Percentiles rank a stretch among this genome's conserved stretches.
Conservation (phyloP, 2,113 vertebrate genomes). For the Nymphicus hollandicus region DNA sequence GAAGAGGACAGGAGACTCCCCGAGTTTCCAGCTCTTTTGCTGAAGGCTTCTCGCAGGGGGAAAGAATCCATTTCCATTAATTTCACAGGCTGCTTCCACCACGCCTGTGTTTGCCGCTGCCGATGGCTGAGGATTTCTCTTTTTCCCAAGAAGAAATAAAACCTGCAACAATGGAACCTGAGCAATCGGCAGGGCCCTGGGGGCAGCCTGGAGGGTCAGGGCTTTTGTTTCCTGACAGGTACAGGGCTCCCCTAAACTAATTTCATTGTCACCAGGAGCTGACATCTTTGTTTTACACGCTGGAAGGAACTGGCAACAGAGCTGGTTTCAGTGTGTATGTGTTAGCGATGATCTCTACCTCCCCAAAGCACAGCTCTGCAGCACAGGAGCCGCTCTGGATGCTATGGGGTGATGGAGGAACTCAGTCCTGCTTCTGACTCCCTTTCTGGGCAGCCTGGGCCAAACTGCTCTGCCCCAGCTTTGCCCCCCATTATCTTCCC, state of each 20-base stretch:
- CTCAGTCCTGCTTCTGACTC: accelerated
- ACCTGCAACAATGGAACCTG: background rate
- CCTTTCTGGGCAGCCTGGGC: no score
- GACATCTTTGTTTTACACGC: background rate
- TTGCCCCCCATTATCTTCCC: accelerated
- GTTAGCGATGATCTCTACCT: background rate
- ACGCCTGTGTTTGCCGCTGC: background rate
- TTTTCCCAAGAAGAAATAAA: slow-evolving; percentile 26
- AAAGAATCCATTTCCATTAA: background rate
- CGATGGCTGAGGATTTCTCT: background rate
- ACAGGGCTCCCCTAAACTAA: background rate
- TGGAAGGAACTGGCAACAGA: background rate
- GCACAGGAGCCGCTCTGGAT: background rate
- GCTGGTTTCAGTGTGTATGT: background rate
- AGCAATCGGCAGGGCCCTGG: background rate
- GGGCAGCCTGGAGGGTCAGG: background rate
- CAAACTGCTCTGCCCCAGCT: background rate
- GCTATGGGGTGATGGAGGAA: background rate
- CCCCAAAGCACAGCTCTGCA: background rate
- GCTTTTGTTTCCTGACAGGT: slow-evolving; percentile 5
- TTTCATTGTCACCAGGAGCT: background rate
- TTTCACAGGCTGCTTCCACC: background rate
- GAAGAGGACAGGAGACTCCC: background rate
- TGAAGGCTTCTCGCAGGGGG: background rate
- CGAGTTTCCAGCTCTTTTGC: background rate